phyloP scores from a whole-genome alignment of 1,140 invertebrate genomes.

The Octopus bimaculoides region DNA sequence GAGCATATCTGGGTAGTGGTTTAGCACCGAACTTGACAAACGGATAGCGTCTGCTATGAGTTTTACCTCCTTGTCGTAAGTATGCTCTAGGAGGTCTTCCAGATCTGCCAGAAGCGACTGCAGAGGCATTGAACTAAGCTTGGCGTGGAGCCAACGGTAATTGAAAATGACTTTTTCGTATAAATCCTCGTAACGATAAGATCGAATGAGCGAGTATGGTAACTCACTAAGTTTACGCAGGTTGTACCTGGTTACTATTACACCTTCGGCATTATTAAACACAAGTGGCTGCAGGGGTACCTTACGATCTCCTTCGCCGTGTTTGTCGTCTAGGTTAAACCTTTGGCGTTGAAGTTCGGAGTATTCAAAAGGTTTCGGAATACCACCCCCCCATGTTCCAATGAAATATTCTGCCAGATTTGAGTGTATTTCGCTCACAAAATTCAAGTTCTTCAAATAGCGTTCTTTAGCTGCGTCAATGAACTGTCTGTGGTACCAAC shows the following conservation, averaged over 20 bases:
- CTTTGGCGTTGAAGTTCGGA: conserved; percentile 92
- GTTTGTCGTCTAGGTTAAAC: conserved; percentile 71
- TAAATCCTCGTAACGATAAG: conserved; percentile 86
- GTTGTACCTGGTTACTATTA: conserved; percentile 59
- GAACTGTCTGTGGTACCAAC: conserved; percentile 83
- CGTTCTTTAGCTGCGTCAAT: conserved; percentile 71
- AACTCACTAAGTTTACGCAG: conserved; percentile 69
- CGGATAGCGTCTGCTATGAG: conserved; percentile 91
- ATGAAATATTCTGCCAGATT: conserved; percentile 97
- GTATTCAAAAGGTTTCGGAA: conserved; percentile 92
- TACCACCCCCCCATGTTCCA: conserved; percentile 75
- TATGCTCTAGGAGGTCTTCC: conserved; percentile 85
- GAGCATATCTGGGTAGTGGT: conserved; percentile 91
- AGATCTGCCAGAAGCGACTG: conserved; percentile 90
- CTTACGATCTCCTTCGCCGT: conserved; percentile 91
- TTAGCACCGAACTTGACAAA: conserved; percentile 68
- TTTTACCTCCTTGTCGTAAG: conserved; percentile 78
- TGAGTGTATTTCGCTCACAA: conserved; percentile 94
- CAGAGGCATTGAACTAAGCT: conserved; percentile 89
- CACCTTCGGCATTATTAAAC: conserved; percentile 85
- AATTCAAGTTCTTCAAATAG: conserved; percentile 97
- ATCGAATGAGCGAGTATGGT: conserved; percentile 89
- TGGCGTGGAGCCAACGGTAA: conserved; percentile 96
- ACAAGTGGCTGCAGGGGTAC: conserved; percentile 93
- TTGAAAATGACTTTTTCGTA: conserved; percentile 94